A percentile compares a stretch with the other conserved stretches of the same genome.
These are phyloP conservation scores for Agonopterix arenella DNA, from an alignment of 2,888 invertebrate genomes.

Conservation along the genomic window DNA sequence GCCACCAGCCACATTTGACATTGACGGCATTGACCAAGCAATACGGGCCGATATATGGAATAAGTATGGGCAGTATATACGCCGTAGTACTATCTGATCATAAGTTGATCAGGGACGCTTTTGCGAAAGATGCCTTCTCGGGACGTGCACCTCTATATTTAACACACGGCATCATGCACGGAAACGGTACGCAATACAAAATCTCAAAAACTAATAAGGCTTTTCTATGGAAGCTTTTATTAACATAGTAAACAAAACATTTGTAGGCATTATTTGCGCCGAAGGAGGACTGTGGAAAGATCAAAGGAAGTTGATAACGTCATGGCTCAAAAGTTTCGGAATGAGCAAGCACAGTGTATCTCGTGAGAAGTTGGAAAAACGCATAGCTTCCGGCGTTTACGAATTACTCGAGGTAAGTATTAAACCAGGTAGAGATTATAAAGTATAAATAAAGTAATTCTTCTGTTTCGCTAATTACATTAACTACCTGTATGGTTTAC, in stretches of 20 bases:
- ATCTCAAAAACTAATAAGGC: background rate
- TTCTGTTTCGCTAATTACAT: no score
- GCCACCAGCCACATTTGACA: slow-evolving; percentile 82
- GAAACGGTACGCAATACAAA: slow-evolving; percentile 81
- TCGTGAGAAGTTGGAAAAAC: slow-evolving; percentile 79
- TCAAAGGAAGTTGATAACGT: slow-evolving; percentile 84
- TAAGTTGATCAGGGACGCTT: slow-evolving; percentile 82
- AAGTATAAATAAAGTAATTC: no score
- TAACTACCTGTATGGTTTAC: background rate
- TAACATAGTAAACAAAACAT: background rate
- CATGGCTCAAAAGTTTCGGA: slow-evolving; percentile 85
- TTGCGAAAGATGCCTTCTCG: slow-evolving; percentile 83
- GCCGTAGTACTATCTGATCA: slow-evolving; percentile 88
- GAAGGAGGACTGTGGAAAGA: slow-evolving; percentile 90
- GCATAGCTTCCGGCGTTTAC: slow-evolving; percentile 78
- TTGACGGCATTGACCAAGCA: slow-evolving; percentile 80
- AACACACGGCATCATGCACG: slow-evolving; percentile 92
- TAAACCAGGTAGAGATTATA: background rate
- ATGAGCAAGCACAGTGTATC: slow-evolving; percentile 80
- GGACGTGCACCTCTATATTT: slow-evolving; percentile 89
- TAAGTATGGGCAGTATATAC: slow-evolving; percentile 85
- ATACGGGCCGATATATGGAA: slow-evolving; percentile 85
- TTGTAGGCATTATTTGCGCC: slow-evolving; percentile 87
- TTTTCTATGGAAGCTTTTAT: background rate
- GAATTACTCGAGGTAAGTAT: slow-evolving; percentile 77